phyloP scores from a whole-genome alignment of 2,797 vertebrate species.

The Xenopus petersii region DNA sequence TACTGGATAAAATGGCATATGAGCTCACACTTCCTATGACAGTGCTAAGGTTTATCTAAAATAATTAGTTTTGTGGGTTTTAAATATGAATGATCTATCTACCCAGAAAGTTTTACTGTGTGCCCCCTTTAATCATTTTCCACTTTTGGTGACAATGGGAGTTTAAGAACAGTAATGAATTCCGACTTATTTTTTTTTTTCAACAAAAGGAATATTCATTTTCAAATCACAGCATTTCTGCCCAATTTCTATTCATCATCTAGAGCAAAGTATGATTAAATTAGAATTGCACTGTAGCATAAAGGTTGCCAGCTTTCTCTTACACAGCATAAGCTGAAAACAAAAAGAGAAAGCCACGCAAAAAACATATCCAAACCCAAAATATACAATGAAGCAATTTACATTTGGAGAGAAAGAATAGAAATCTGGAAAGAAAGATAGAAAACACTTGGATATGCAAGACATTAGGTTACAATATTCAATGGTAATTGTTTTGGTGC shows the following conservation, averaged over 20 bases:
- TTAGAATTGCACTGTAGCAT: slow-evolving; percentile 1
- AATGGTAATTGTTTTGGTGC: too few relatives aligned
- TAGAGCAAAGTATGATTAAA: not conserved
- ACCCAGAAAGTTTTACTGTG: too few relatives aligned
- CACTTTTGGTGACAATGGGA: not conserved
- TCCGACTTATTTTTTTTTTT: not conserved
- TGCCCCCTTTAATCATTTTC: not conserved
- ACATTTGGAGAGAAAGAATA: too few relatives aligned
- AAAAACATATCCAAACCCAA: not conserved
- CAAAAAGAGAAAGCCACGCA: not conserved
- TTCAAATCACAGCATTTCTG: not conserved
- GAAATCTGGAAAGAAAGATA: too few relatives aligned
- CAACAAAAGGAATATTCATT: slow-evolving; percentile 1
- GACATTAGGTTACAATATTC: too few relatives aligned
- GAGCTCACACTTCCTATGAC: too few relatives aligned
- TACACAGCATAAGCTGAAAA: slow-evolving; percentile 4
- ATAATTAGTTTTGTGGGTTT: not conserved
- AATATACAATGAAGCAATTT: not conserved
- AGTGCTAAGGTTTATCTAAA: not conserved
- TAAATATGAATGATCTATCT: not conserved
- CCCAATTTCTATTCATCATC: slow-evolving; percentile 1
- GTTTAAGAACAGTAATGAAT: not conserved
- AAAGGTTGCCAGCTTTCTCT: not conserved
- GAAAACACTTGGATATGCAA: too few relatives aligned
- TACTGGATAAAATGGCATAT: too few relatives aligned